Conservation (phyloP, 2,113 vertebrate genomes). For the Pantherophis guttatus region DNA sequence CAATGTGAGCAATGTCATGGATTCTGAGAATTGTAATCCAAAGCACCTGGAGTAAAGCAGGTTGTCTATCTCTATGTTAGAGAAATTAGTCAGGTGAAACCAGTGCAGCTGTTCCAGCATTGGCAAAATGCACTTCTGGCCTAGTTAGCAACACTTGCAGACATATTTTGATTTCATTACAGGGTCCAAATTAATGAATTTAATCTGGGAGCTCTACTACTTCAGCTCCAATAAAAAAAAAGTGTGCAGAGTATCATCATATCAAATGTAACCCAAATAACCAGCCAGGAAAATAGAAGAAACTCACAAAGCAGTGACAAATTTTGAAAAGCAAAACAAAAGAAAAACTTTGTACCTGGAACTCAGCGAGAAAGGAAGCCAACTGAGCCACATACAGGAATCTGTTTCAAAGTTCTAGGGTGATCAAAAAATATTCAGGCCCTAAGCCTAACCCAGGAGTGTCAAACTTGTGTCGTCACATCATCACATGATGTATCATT, state of each 20-base stretch:
- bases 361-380: not conserved
- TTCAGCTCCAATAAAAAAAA: not conserved
- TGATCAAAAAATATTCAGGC: not conserved
- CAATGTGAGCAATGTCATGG: not conserved
- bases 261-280: not conserved
- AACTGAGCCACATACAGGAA: not conserved
- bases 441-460: no score
- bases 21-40: not conserved
- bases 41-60: not conserved
- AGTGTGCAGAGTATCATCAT: not conserved
- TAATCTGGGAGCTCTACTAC: not conserved
- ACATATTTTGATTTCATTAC: no score
- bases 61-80: not conserved
- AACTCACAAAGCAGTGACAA: not conserved
- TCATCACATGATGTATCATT: no score
- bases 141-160: not conserved
- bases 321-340: no score
- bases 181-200: no score
- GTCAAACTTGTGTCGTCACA: no score
- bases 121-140: not conserved
- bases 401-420: not conserved
- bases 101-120: not conserved
- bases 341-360: not conserved
- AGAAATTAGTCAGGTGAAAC: not conserved
- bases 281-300: not conserved